A percentile compares a stretch with the other conserved stretches of the same genome.
Conservation (phyloP, 2,113 vertebrate genomes). For the Cheirogaleus medius region DNA sequence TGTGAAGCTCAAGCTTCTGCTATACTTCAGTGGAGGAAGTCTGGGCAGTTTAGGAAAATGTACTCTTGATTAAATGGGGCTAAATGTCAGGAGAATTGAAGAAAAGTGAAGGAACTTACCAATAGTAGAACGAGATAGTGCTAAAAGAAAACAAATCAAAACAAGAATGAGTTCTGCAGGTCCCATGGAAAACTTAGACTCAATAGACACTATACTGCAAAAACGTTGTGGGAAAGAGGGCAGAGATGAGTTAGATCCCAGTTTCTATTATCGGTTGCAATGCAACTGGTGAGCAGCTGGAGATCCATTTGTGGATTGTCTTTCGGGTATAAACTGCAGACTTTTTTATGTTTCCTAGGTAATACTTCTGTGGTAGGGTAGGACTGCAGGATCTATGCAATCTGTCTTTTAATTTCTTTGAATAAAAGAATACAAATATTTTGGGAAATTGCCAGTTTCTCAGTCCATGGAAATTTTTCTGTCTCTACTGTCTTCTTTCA, state of each 20-base stretch:
- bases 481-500: background rate
- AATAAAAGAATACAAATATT: background rate
- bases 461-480: background rate
- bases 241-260: background rate
- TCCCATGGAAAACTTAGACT: background rate
- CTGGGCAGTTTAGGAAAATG: background rate
- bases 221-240: background rate
- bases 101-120: conserved; percentile 48
- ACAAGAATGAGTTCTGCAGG: background rate
- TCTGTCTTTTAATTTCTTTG: background rate
- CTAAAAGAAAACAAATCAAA: conserved; percentile 45
- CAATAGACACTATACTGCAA: background rate
- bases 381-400: background rate
- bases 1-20: background rate
- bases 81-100: background rate
- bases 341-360: background rate
- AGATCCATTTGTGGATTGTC: background rate
- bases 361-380: background rate
- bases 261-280: background rate
- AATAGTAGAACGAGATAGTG: background rate
- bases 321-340: background rate
- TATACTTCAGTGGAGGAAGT: background rate
- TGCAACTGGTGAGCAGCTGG: background rate
- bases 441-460: background rate
- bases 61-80: background rate